Evolutionary conservation across 2,113 vertebrate genomes (phyloP).

Genomic region (Osmerus eperlanus): DNA sequence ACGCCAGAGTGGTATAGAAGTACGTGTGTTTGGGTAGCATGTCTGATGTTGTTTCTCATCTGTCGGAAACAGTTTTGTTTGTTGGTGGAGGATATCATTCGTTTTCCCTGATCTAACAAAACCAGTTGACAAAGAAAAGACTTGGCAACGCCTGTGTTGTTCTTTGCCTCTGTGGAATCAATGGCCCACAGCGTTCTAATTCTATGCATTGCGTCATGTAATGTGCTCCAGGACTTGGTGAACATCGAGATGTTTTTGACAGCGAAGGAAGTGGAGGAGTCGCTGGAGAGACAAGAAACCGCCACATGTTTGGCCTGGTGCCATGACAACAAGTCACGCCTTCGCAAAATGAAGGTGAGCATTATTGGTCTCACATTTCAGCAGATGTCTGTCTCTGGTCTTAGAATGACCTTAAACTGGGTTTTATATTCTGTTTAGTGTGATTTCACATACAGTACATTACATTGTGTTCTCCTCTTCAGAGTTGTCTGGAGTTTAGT

Average conservation of each 20-base stretch:
- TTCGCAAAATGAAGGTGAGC: constrained; percentile 97
- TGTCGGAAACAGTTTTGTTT: background rate
- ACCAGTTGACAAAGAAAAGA: background rate
- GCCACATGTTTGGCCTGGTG: constrained; percentile 98
- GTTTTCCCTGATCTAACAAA: background rate
- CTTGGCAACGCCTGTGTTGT: background rate
- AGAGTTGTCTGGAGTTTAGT: constrained; percentile 99
- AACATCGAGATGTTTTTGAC: constrained; percentile 99
- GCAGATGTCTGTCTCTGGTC: too few relatives aligned
- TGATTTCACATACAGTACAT: background rate
- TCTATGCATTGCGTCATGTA: background rate
- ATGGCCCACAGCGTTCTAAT: too few relatives aligned
- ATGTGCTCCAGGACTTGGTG: constrained; percentile 83
- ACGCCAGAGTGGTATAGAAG: constrained; percentile 95
- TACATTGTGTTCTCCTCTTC: constrained; percentile 37
- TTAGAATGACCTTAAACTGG: background rate
- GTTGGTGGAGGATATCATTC: background rate
- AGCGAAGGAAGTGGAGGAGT: constrained; percentile 98
- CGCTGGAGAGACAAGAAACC: constrained; percentile 94
- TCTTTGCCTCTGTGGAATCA: background rate
- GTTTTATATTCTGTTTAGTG: background rate
- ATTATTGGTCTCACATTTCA: too few relatives aligned
- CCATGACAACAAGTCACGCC: constrained; percentile 98
- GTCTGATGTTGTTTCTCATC: background rate
- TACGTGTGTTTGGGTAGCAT: constrained; percentile 45